Conservation (phyloP, 2,113 vertebrate species). For the Tautogolabrus adspersus region DNA sequence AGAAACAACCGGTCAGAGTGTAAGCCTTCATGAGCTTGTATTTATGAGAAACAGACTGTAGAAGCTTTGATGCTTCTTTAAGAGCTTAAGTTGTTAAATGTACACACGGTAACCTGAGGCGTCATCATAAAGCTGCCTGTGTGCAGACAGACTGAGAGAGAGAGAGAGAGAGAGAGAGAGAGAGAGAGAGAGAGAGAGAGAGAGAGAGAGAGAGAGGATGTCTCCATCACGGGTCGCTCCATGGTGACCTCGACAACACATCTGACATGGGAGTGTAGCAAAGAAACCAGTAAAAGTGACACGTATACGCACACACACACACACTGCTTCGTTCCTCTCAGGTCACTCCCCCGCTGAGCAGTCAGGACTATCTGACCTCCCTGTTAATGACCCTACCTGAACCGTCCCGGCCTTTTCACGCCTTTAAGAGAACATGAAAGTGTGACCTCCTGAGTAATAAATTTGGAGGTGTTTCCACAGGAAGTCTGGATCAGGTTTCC, state of each 20-base stretch:
- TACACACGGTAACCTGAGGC: slow-evolving; percentile 25
- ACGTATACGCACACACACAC: slow-evolving; percentile 28
- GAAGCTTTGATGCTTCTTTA: slow-evolving; percentile 30
- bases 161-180: slow-evolving; percentile 30
- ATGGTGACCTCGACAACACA: slow-evolving; percentile 35
- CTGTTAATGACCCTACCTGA: slow-evolving; percentile 26
- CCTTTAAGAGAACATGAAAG: slow-evolving; percentile 77
- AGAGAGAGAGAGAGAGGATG: slow-evolving; percentile 25
- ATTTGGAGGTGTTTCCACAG: slow-evolving; percentile 64
- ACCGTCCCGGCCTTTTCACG: slow-evolving; percentile 63
- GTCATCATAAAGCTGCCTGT: slow-evolving; percentile 29
- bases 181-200: slow-evolving; percentile 26
- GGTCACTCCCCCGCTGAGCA: slow-evolving; percentile 44
- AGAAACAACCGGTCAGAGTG: not conserved
- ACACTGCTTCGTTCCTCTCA: slow-evolving; percentile 24
- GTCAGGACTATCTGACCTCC: slow-evolving; percentile 34
- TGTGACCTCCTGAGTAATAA: slow-evolving; percentile 48
- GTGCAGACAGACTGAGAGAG: slow-evolving; percentile 6
- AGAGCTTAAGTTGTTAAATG: slow-evolving; percentile 34
- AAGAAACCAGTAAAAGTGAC: slow-evolving; percentile 53
- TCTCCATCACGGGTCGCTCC: slow-evolving; percentile 40
- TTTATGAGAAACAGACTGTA: slow-evolving; percentile 1
- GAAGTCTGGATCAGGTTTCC: slow-evolving; percentile 76
- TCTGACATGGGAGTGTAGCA: slow-evolving; percentile 52
- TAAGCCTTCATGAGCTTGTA: not conserved